Percentiles rank a stretch among this genome's conserved stretches.
phyloP scores from a whole-genome alignment of 2,113 vertebrate genomes.

The Puffinus mauretanicus region DNA sequence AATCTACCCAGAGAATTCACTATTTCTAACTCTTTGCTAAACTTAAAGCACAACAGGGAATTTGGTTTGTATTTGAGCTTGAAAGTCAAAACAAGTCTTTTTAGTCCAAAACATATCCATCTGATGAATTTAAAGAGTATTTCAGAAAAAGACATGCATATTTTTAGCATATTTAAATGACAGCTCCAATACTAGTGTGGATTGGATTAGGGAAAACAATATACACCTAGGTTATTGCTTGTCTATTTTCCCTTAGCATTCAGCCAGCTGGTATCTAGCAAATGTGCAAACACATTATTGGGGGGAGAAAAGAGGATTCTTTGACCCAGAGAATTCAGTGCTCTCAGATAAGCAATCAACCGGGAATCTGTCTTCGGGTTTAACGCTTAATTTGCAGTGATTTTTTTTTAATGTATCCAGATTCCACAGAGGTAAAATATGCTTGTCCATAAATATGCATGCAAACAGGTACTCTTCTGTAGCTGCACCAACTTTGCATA shows the following conservation, averaged over 20 bases:
- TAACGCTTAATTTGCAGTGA: neutral
- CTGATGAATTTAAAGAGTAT: neutral
- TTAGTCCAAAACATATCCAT: neutral
- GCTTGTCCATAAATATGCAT: neutral
- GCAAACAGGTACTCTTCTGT: neutral
- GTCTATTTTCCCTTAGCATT: neutral
- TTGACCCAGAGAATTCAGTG: neutral
- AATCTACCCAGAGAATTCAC: neutral
- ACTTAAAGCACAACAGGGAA: neutral
- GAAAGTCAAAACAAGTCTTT: constrained; percentile 22
- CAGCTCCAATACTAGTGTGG: neutral
- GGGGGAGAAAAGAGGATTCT: neutral
- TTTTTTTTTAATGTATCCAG: neutral
- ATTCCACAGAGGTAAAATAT: neutral
- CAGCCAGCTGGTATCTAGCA: neutral
- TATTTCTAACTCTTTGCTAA: neutral
- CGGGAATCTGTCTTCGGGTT: neutral
- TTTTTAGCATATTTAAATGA: constrained; percentile 5
- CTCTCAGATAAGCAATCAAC: neutral
- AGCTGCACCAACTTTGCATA: neutral
- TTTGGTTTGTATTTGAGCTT: neutral
- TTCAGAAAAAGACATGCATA: neutral
- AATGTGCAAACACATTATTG: neutral
- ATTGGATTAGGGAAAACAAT: constrained; percentile 8
- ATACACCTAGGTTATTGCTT: neutral